Conservation (phyloP, 2,113 vertebrate genomes). For the Tapirus terrestris region DNA sequence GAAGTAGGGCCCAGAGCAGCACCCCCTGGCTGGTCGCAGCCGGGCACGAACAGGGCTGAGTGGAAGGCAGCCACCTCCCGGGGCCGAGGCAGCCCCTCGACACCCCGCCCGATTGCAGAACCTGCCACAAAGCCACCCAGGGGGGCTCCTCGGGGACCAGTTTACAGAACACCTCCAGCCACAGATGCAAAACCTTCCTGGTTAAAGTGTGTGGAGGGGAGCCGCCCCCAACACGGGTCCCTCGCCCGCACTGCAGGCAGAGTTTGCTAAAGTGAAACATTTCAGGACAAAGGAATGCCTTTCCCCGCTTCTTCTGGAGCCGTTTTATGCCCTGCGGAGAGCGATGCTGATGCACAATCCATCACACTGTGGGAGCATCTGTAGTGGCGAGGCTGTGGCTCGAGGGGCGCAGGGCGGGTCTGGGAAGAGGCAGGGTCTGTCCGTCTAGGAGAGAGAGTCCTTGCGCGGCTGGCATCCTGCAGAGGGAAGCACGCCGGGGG, state of each 20-base stretch:
- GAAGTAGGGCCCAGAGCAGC: neutral
- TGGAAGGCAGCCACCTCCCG: accelerated
- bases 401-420: accelerated
- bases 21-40: neutral
- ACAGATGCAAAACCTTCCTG: neutral
- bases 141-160: accelerated
- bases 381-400: accelerated
- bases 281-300: neutral
- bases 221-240: accelerated
- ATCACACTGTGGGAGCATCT: accelerated
- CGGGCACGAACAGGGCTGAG: accelerated
- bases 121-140: accelerated
- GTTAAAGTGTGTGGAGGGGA: accelerated
- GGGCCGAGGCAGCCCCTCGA: accelerated
- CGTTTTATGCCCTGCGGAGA: accelerated
- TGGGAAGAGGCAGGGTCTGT: neutral
- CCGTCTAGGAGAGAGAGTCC: accelerated
- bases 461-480: accelerated
- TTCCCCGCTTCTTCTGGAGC: neutral
- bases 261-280: neutral
- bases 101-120: neutral
- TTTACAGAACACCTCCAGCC: neutral
- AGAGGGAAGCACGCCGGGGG: too few species aligned
- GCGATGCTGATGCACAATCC: accelerated
- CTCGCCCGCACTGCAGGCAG: neutral